Base-by-base conservation (phyloP, 2,797 vertebrate genomes). In the Synanceia verrucosa region DNA sequence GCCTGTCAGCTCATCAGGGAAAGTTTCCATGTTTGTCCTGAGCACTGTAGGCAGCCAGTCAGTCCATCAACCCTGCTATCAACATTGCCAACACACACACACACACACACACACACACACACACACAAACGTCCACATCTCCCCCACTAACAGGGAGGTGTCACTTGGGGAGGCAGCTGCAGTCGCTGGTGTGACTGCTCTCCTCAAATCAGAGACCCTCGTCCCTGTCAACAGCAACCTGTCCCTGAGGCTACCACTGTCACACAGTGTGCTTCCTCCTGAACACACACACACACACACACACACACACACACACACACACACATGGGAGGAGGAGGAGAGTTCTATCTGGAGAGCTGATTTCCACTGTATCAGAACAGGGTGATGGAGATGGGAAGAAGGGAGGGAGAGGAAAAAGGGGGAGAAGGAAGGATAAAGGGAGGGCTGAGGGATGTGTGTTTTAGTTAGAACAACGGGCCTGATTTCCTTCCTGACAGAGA, bases 181-280 rank as follows among this genome's bases (percentile, higher is more conserved):
- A 96, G 95, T 96, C 94, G 95, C 95, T 94, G 86, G 84, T 94
- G 94, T 96, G 97, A 96, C 94, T 96, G 96, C 96, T 97, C 95
- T 94, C 95, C 96, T 98, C 96, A 97, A 98, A 97, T 98, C 96
- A 96, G 95, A 94, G 86, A 95, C 95, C 95, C 94, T 95, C 95
- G 95, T 95, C 96, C 95, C 96, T 97, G 97, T 98, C 97, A 98
- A 95, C 94, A 95, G 95, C 96, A 96, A 96, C 95, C 96, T 96
- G 96, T 95, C 96, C 97, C 97, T 87, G 93, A 94, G 96, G 97
- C 97, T 91, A 97, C 94, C 96, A 94, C 96, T 98, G 97, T 97
- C 96, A 97, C 95, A 95, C 94, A 92, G 95, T 91, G 93, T 95
- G 93, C 95, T 94, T 47, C 72, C 74, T 51, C 50, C 44, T 14